Evolutionary conservation across 2,888 invertebrate genomes (phyloP).

Genomic region (Notodonta dromedarius): DNA sequence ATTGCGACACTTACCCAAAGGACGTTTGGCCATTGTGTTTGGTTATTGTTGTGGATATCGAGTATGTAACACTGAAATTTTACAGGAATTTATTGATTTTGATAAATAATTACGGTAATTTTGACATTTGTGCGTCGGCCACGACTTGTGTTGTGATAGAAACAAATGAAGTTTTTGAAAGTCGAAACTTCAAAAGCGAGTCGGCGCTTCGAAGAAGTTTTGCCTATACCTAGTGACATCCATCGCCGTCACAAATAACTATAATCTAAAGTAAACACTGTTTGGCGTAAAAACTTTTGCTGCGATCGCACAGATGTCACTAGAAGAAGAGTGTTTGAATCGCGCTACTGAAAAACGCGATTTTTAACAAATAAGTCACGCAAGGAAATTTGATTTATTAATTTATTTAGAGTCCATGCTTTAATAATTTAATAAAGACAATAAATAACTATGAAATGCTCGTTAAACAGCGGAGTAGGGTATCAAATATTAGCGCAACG

Average conservation of each 20-base stretch:
- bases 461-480: not conserved
- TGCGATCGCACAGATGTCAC: not conserved
- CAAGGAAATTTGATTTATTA: no score
- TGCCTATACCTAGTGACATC: not conserved
- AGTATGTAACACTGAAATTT: constrained; percentile 53
- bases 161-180: constrained; percentile 50
- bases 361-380: no score
- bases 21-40: constrained; percentile 55
- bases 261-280: no score
- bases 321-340: not conserved
- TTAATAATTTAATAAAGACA: no score
- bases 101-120: constrained; percentile 43
- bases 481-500: not conserved
- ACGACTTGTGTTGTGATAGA: constrained; percentile 29
- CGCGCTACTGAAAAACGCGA: no score
- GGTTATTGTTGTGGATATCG: constrained; percentile 13
- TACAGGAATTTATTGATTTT: constrained; percentile 41
- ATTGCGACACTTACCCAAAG: constrained; percentile 57
- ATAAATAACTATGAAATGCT: no score
- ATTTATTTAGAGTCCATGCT: no score
- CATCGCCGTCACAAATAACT: not conserved
- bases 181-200: constrained; percentile 16
- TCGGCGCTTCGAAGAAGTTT: not conserved
- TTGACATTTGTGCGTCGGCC: constrained; percentile 48
- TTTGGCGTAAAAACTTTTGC: not conserved